Evolutionary conservation across 2,888 invertebrate species (phyloP).

Genomic region (Sphecodes monilicornis): DNA sequence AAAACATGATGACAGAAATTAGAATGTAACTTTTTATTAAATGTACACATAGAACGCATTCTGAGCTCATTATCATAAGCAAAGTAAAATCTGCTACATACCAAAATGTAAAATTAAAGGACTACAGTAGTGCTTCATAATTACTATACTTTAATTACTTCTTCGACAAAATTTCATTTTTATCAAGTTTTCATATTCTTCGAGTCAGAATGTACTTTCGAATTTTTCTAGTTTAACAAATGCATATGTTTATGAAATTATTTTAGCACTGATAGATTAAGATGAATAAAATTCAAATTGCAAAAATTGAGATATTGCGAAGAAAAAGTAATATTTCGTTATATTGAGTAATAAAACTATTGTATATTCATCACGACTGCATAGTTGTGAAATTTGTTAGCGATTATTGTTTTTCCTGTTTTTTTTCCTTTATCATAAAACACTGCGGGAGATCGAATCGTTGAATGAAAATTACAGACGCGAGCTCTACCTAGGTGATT

Average conservation of each 20-base stretch:
- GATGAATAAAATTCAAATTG: not conserved
- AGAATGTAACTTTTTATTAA: not conserved
- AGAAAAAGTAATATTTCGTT: not conserved
- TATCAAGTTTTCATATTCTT: too few relatives aligned
- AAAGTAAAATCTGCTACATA: too few relatives aligned
- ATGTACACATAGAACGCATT: not conserved
- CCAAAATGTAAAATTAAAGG: too few relatives aligned
- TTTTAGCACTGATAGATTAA: not conserved
- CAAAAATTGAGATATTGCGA: not conserved
- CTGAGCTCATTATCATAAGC: not conserved
- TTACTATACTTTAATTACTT: too few relatives aligned
- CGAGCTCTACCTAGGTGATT: not conserved
- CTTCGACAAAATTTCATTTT: not conserved
- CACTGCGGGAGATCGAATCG: conserved; percentile 2
- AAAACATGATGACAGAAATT: not conserved
- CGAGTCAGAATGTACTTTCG: too few relatives aligned
- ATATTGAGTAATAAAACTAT: not conserved
- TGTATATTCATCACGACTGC: not conserved
- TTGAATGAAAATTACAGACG: conserved; percentile 26
- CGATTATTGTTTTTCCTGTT: conserved; percentile 15
- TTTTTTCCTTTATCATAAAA: conserved; percentile 24
- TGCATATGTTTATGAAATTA: not conserved
- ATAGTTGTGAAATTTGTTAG: not conserved
- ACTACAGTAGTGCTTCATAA: too few relatives aligned
- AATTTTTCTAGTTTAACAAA: too few relatives aligned